Conservation (phyloP, 2,888 invertebrate genomes). For the Pyrgus malvae region DNA sequence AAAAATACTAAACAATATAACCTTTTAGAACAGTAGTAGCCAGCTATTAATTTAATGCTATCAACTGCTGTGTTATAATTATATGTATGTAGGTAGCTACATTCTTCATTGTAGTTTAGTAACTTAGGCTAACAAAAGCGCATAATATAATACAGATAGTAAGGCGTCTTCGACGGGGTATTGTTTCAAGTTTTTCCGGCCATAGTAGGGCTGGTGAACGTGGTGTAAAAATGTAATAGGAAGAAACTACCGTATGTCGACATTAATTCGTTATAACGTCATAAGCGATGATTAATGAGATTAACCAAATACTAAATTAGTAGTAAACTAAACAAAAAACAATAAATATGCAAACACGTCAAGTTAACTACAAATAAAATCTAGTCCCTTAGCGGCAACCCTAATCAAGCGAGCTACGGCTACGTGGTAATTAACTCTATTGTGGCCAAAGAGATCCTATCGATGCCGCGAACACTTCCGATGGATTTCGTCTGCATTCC, state of each 20-base stretch:
- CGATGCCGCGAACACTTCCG: slow-evolving; percentile 68
- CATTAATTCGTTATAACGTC: too few relatives aligned
- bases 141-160: slow-evolving; percentile 43
- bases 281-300: too few relatives aligned
- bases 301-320: too few relatives aligned
- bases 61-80: slow-evolving; percentile 3
- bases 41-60: not conserved
- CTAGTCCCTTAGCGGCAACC: not conserved
- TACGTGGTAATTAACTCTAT: slow-evolving; percentile 74
- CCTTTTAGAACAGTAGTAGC: too few relatives aligned
- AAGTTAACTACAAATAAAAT: not conserved
- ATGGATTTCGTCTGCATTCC: slow-evolving; percentile 66
- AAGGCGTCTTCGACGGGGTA: slow-evolving; percentile 48
- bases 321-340: too few relatives aligned
- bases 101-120: slow-evolving; percentile 46
- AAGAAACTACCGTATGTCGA: too few relatives aligned
- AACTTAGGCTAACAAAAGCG: slow-evolving; percentile 58
- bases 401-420: slow-evolving; percentile 31
- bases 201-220: slow-evolving; percentile 20
- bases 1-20: too few relatives aligned
- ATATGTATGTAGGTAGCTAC: too few relatives aligned
- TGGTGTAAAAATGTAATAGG: too few relatives aligned
- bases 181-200: slow-evolving; percentile 64
- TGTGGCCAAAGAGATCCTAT: slow-evolving; percentile 71
- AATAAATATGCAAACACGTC: not conserved